These are phyloP conservation scores for Caenorhabditis sp. DNA, from an alignment of 2,888 invertebrate species.

Conservation along the genomic window DNA sequence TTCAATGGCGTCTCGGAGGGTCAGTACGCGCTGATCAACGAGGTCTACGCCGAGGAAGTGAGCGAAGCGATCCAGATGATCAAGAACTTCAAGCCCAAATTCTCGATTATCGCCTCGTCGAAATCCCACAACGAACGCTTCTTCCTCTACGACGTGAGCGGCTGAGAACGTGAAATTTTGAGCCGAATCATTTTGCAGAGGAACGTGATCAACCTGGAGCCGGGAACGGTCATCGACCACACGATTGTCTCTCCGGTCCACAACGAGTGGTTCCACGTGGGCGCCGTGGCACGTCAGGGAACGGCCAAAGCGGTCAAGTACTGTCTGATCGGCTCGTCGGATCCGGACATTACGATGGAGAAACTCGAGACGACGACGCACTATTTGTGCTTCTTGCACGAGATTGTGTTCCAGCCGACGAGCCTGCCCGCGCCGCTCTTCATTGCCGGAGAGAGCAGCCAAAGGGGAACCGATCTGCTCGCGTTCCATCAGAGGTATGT, in stretches of 20 bases:
- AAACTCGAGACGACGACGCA: conserved; percentile 30
- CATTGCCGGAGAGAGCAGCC: conserved; percentile 35
- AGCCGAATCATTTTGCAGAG: no score
- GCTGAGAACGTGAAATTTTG: no score
- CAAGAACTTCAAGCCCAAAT: background rate
- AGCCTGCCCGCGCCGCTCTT: conserved; percentile 47
- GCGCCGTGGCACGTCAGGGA: conserved; percentile 52
- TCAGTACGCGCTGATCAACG: conserved; percentile 10
- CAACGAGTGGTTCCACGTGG: conserved; percentile 52
- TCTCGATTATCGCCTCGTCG: conserved; percentile 15
- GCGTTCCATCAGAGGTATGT: no score
- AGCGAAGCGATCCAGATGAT: background rate
- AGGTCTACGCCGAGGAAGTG: background rate
- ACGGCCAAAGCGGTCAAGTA: conserved; percentile 52
- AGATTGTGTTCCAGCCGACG: conserved; percentile 48
- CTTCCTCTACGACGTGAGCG: background rate
- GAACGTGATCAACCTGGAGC: conserved; percentile 42
- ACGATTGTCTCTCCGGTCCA: conserved; percentile 35
- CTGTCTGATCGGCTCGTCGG: conserved; percentile 24
- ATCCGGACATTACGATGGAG: background rate
- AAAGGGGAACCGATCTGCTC: conserved; percentile 34
- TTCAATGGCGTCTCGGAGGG: conserved; percentile 57
- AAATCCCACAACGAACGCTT: conserved; percentile 30
- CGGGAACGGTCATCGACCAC: conserved; percentile 56
- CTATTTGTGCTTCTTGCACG: conserved; percentile 35